Evolutionary conservation across 2,113 vertebrate genomes (phyloP), one percentile per base, ranked within the genome.

Genomic region (Ornithorhynchus anatinus): DNA sequence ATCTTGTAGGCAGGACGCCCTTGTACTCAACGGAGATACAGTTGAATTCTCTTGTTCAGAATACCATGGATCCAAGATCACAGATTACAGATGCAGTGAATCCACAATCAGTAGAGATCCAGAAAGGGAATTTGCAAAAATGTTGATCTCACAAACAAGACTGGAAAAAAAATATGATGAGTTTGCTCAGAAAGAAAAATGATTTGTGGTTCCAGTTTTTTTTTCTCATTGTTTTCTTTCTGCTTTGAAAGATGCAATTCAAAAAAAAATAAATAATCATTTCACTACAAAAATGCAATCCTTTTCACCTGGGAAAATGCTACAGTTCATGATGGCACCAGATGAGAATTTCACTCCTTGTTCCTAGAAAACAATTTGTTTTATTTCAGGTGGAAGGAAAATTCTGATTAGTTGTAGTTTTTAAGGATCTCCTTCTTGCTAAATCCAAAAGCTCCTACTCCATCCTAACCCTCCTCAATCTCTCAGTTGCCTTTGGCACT

Each of bases 221-320:
- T 78, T 31, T 42, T 59, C 51, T 56, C 4, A 6, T 4, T 31
- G 52, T n/a, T 35, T 67, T 32, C 27, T 37, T 40, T n/a, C 23
- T 63, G 51, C 52, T 59, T 40, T 72, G 56, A 62, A 16, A 64
- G 15, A 23, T 23, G 7, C 54, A 39, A 79, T 44, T 74, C 36
- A 40, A 16, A 65, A 20, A 32, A 66, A 66, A 63, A 65, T 29
- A 51, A 62, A 38, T 13, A 54, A 58, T 59, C 13, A 36, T 45
- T 77, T 58, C 36, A 32, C 33, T 62, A 51, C 29, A 42, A 62
- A 54, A 67, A 69, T 35, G 20, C 17, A 38, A 15, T 47, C 8
- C 50, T 73, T 79, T 68, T 36, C 44, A 62, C 79, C 66, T 77
- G 59, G 15, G n/a, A 69, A 72, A 63, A n/a, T 43, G 36, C 67